Conservation (phyloP, 2,797 vertebrate genomes). For the Erethizon dorsatum region DNA sequence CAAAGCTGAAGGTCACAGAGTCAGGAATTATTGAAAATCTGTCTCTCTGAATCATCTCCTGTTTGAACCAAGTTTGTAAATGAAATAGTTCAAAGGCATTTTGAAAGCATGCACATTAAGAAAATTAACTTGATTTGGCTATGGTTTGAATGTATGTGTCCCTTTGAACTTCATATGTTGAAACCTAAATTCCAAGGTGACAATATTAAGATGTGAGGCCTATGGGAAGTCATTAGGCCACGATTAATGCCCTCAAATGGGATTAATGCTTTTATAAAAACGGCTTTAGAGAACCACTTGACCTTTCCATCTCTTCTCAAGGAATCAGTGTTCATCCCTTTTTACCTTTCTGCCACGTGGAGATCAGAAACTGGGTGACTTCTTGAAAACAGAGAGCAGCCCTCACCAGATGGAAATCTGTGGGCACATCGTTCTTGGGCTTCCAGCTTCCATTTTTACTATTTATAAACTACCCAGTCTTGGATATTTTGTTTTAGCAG, state of each 20-base stretch:
- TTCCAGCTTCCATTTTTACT: neutral
- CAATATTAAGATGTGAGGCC: neutral
- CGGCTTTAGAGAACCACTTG: neutral
- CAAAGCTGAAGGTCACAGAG: neutral
- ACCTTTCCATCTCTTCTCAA: neutral
- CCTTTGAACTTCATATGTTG: neutral
- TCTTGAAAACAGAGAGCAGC: neutral
- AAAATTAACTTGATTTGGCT: constrained; percentile 5
- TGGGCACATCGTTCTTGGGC: neutral
- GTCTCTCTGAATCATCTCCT: neutral
- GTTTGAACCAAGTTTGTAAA: constrained; percentile 34
- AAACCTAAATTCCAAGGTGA: neutral
- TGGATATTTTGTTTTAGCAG: neutral
- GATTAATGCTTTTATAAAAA: neutral
- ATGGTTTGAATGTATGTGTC: neutral
- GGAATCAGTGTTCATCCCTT: neutral
- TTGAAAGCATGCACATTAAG: constrained; percentile 2
- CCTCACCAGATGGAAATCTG: neutral
- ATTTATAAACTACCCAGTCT: neutral
- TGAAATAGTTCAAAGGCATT: constrained; percentile 4
- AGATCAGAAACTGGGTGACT: neutral
- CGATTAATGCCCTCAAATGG: neutral
- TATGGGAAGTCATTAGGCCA: neutral
- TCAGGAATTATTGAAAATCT: constrained; percentile 28
- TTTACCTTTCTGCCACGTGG: neutral